Evolutionary conservation across 2,113 vertebrate genomes (phyloP), one percentile per base, ranked within the genome.

Genomic region (Dicentrarchus labrax): DNA sequence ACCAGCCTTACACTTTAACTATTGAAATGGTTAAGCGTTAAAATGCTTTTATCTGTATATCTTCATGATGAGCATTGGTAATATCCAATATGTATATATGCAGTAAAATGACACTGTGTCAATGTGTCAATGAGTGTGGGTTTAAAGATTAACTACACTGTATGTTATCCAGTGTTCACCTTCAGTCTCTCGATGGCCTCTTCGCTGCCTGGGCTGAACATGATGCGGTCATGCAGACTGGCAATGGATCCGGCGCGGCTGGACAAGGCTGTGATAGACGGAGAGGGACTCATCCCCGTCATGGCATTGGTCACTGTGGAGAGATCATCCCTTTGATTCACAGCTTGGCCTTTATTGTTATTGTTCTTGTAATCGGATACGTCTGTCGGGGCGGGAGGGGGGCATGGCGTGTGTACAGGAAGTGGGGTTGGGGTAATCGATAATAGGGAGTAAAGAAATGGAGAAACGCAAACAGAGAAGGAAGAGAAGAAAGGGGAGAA

Each of bases 291-390:
- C 97, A 99, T 97, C 90, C 97, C 98, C 5, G 97, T 97, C 81
- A 99, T 97, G 89, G 97, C 96, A 57, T 98, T 98, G 95, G 97
- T 98, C 97, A 99, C 98, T 99, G 98, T 97, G 97, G 97, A 99
- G 96, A 98, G 96, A 97, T 97, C 97, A 97, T 94, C 95, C 90
- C 92, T 96, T 94, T 96, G 95, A 96, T 94, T 97, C 96, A 96
- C 89, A 94, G 93, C 92, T 91, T 90, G 88, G 93, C 81, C 87
- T 93, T 91, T 95, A 94, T 90, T 91, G 90, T 96, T 96, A 97
- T 96, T 96, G 96, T 96, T 96, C 96, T 96, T 95, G 96, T 94
- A 90, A 96, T 97, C 95, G 90, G 95, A 97, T 89, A 95, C 65
- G 93, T 97, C 97, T 97, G 96, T 0, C 75, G 50, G 90, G 76